Base-by-base conservation (phyloP, 2,888 invertebrate species). In the Achlya flavicornis region DNA sequence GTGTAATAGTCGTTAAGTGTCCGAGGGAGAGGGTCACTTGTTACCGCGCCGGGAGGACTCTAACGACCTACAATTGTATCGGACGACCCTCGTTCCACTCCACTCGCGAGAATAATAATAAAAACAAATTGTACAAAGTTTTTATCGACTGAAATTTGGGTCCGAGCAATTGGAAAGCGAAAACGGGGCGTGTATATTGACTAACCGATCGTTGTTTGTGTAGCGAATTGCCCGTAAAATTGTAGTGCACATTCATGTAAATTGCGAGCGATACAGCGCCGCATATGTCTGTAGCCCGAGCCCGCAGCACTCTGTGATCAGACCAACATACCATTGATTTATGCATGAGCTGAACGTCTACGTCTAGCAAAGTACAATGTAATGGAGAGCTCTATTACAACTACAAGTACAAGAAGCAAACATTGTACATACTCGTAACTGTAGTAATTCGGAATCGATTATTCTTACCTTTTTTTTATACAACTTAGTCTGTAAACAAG, bases 101-200 rank as follows among this genome's bases (percentile, higher is more conserved):
- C 60, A 46, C 60, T 43, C 64, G 11, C 57, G 60, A 62, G 43
- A 63, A 69, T 69, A 69, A 72, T 72, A 74, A 75, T 79, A 77
- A 77, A 77, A 77, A 74, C 70, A 72, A 77, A 76, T 72, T 71
- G 71, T 70, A 72, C 66, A 68, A 73, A 77, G 74, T 75, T 76
- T 74, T 70, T 74, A 76, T 73, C 72, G 70, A 59, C 62, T 61
- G 62, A 68, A 67, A 67, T 70, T 73, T 60, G 53, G 53, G 53
- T 53, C 65, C 69, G 67, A 63, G 67, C 66, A 64, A 63, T 66
- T 66, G 64, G 64, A 58, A 64, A 53, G 68, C 66, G 66, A 67
- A 63, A 41, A 48, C 61, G 70, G 70, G 68, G 64, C 71, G 69
- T 71, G 61, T 72, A 73, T 67, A 73, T 67, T 69, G 72, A 75